Base-by-base conservation (phyloP, 2,113 vertebrate genomes). In the Asarcornis scutulata region DNA sequence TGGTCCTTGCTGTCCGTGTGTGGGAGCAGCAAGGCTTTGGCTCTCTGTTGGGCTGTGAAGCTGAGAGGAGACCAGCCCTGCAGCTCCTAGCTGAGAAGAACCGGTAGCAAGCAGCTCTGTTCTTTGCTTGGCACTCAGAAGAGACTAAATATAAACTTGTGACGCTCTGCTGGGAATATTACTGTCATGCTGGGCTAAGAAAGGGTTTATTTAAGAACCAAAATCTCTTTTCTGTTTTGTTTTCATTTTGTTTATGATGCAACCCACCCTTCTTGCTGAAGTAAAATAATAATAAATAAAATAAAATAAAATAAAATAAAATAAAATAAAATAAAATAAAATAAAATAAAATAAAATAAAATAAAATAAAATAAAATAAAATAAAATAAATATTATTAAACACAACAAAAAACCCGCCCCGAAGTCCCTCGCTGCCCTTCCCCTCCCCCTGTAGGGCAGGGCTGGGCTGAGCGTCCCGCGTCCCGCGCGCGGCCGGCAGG, bases 1-100 rank as follows among this genome's bases (percentile, higher is more conserved):
- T 9, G 4, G 17, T 27, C 9, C 29, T n/a, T 36, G 11, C 0
- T 34, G 6, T 17, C 25, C 40, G 2, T 21, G 0, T 0, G 20
- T 36, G 18, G 46, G 44, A 42, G 42, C 29, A 17, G 1, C 1
- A 1, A 11, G 62, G 50, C 44, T 32, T 22, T 44, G 46, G 32
- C 34, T 17, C 20, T 38, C 13, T 53, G 48, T 18, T 23, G 36
- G 17, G 21, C 50, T 34, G 9, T 8, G 50, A 13, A 11, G 48
- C 38, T 16, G 26, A 13, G 15, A 9, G 13, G 7, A 38, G 18
- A 69, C 7, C 46, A 15, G 20, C 75, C 29, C 38, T 9, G 0
- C 31, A 0, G 1, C 23, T 5, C 0, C 27, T 1, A 27, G 56
- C 6, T 25, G 13, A 38, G 81, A 50, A 7, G 64, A 29, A 32